Conservation (phyloP, 2,888 invertebrate genomes). For the Drosophila picticornis region DNA sequence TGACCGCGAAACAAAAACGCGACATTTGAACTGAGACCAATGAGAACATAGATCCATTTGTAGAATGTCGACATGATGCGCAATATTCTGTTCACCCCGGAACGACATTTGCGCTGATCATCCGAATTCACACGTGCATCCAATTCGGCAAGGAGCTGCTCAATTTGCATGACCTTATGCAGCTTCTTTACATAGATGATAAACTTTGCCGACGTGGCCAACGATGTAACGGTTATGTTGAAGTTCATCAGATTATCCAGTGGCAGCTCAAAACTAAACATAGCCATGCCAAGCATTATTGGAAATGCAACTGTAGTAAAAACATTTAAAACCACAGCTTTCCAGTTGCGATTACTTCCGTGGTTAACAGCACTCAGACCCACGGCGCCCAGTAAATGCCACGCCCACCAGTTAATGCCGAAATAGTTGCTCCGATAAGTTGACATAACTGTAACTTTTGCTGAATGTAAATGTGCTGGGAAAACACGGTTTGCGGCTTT, state of each 20-base stretch:
- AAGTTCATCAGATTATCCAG: conserved; percentile 60
- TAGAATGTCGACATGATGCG: conserved; percentile 28
- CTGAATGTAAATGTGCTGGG: conserved; percentile 7
- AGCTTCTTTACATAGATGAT: conserved; percentile 30
- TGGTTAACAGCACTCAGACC: conserved; percentile 24
- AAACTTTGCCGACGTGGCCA: conserved; percentile 43
- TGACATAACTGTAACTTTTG: conserved; percentile 12
- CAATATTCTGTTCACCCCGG: neutral
- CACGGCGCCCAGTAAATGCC: conserved; percentile 47
- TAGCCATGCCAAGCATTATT: conserved; percentile 3
- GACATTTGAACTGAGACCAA: neutral
- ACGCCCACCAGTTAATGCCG: conserved; percentile 25
- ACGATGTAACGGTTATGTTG: conserved; percentile 40
- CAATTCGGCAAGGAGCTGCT: conserved; percentile 25
- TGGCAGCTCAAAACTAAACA: conserved; percentile 34
- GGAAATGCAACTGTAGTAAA: conserved; percentile 17
- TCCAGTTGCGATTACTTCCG: conserved; percentile 14
- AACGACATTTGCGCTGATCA: conserved; percentile 9
- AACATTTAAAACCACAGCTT: conserved; percentile 11
- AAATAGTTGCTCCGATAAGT: conserved; percentile 34
- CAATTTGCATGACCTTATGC: conserved; percentile 31
- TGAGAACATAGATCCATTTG: conserved; percentile 4
- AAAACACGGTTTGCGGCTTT: conserved; percentile 17
- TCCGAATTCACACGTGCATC: conserved; percentile 25
- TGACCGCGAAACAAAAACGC: conserved; percentile 17